A percentile compares a stretch with the other conserved stretches of the same genome.
These are phyloP conservation scores for Battus philenor DNA, from an alignment of 1,140 invertebrate species.

Conservation along the genomic window DNA sequence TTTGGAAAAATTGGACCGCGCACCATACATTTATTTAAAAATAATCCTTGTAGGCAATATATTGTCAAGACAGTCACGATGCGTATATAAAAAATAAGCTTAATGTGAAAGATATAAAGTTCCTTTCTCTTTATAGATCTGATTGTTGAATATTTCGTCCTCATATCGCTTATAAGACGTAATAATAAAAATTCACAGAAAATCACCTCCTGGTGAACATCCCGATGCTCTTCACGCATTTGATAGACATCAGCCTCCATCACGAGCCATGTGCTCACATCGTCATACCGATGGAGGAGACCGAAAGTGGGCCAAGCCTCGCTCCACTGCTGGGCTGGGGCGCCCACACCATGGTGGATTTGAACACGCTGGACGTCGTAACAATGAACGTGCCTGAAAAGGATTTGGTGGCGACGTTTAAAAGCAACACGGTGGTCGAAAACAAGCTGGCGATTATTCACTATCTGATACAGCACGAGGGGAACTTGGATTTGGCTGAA, in stretches of 20 bases:
- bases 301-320: constrained; percentile 79
- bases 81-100: too few relatives aligned
- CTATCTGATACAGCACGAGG: constrained; percentile 85
- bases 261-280: constrained; percentile 90
- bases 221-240: constrained; percentile 86
- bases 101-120: too few relatives aligned
- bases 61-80: too few relatives aligned
- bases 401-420: constrained; percentile 82
- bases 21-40: too few relatives aligned
- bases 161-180: too few relatives aligned
- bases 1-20: too few relatives aligned
- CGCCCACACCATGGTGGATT: constrained; percentile 78
- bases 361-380: constrained; percentile 83
- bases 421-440: constrained; percentile 79
- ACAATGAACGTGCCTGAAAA: constrained; percentile 78
- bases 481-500: constrained; percentile 82
- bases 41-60: too few relatives aligned
- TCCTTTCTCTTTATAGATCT: too few relatives aligned
- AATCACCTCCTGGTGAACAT: constrained; percentile 87
- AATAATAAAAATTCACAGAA: too few relatives aligned
- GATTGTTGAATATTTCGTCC: too few relatives aligned
- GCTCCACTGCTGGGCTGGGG: constrained; percentile 79
- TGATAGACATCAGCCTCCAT: constrained; percentile 85
- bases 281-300: constrained; percentile 77
- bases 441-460: constrained; percentile 86